Conservation (phyloP, 2,797 vertebrate species). For the Anguilla pacifica region DNA sequence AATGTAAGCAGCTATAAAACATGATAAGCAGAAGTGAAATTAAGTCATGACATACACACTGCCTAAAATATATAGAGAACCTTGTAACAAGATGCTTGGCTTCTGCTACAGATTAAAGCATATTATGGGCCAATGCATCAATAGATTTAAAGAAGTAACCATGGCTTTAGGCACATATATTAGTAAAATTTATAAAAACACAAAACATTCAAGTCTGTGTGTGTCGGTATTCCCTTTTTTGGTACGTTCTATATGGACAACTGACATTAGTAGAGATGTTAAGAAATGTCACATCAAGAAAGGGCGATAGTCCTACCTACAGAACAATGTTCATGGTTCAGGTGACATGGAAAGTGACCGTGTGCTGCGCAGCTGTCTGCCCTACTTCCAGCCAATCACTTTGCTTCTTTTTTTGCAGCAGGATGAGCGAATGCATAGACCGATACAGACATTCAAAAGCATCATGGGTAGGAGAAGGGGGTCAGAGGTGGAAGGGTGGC, state of each 20-base stretch:
- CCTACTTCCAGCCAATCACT: slow-evolving; percentile 91
- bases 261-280: slow-evolving; percentile 60
- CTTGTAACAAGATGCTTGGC: slow-evolving; percentile 68
- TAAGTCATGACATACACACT: slow-evolving; percentile 92
- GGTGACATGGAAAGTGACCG: slow-evolving; percentile 95
- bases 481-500: slow-evolving; percentile 89
- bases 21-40: slow-evolving; percentile 69
- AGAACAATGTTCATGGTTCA: slow-evolving; percentile 85
- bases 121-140: slow-evolving; percentile 57
- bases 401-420: slow-evolving; percentile 86
- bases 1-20: background rate
- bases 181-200: slow-evolving; percentile 25
- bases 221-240: background rate
- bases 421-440: slow-evolving; percentile 94
- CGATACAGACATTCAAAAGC: slow-evolving; percentile 92
- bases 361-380: slow-evolving; percentile 91
- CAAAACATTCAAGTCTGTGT: background rate
- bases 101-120: slow-evolving; percentile 28
- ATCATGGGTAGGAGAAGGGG: slow-evolving; percentile 82
- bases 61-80: slow-evolving; percentile 91
- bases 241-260: slow-evolving; percentile 48
- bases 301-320: slow-evolving; percentile 96
- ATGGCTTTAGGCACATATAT: slow-evolving; percentile 50
- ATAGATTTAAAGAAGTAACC: slow-evolving; percentile 69
- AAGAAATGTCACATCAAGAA: slow-evolving; percentile 59